These are phyloP conservation scores for Hiodon tergisus DNA, from an alignment of 2,113 vertebrate species.

Conservation along the genomic window DNA sequence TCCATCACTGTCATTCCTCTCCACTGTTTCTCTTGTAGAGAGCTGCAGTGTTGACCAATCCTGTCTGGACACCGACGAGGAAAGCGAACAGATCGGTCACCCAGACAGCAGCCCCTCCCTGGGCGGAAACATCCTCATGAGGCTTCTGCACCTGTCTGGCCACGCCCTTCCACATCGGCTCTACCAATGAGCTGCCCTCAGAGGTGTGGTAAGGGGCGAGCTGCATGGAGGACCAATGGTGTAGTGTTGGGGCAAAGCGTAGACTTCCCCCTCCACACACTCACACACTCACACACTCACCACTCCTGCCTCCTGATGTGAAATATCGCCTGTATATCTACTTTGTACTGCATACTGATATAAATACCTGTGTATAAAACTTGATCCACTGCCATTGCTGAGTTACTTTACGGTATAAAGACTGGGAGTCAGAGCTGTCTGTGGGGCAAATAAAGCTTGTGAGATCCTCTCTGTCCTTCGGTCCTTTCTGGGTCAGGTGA, in stretches of 20 bases:
- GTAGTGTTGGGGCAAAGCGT: conserved; percentile 14
- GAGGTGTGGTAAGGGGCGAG: background rate
- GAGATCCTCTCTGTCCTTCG: background rate
- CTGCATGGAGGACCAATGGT: background rate
- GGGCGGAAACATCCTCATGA: conserved; percentile 49
- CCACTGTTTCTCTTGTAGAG: conserved; percentile 35
- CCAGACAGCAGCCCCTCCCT: conserved; percentile 40
- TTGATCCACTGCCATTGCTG: background rate
- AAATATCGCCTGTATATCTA: conserved; percentile 39
- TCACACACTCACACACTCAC: background rate
- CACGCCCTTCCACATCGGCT: conserved; percentile 47
- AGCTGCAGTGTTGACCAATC: conserved; percentile 53
- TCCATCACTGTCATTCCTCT: too few species aligned
- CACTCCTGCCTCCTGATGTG: background rate
- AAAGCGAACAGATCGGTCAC: conserved; percentile 41
- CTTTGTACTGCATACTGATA: conserved; percentile 40
- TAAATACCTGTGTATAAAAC: conserved; percentile 53
- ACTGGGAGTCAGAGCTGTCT: conserved; percentile 40
- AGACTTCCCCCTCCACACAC: background rate
- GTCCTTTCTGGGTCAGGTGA: background rate
- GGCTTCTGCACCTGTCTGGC: conserved; percentile 51
- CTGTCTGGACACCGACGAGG: conserved; percentile 52
- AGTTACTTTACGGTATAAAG: conserved; percentile 8
- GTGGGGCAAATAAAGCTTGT: conserved; percentile 57
- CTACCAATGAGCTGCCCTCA: conserved; percentile 46